These are phyloP conservation scores for Anomalospiza imberbis DNA, from an alignment of 2,797 vertebrate genomes.

Conservation along the genomic window DNA sequence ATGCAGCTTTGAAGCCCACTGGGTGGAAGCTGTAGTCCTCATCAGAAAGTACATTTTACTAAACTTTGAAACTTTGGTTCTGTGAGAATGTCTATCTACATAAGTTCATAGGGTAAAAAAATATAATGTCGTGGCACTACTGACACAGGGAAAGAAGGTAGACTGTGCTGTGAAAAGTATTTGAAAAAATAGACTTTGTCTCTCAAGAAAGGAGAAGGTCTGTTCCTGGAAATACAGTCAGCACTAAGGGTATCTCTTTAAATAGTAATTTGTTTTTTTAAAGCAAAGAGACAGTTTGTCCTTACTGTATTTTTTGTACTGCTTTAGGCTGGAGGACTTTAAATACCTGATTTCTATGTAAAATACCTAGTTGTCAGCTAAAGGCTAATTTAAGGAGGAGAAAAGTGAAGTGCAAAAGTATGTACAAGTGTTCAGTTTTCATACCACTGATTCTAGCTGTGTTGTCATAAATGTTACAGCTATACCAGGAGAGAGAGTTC, in stretches of 20 bases:
- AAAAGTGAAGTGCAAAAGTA: rapidly evolving
- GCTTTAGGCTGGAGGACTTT: not conserved
- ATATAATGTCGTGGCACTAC: rapidly evolving
- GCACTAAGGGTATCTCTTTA: not conserved
- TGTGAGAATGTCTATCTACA: rapidly evolving
- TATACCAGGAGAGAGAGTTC: not conserved
- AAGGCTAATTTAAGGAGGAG: not conserved
- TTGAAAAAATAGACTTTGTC: not conserved
- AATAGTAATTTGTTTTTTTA: not conserved
- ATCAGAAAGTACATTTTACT: not conserved
- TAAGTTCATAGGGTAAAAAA: not conserved
- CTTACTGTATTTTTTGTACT: not conserved
- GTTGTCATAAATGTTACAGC: not conserved
- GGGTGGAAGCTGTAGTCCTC: not conserved
- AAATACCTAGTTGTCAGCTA: not conserved
- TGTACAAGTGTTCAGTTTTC: not conserved
- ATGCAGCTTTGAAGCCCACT: not conserved
- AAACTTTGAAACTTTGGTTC: not conserved
- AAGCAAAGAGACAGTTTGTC: not conserved
- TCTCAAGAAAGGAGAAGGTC: not conserved
- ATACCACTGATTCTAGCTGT: not conserved
- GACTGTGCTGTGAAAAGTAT: not conserved
- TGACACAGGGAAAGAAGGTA: not conserved
- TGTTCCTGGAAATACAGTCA: not conserved
- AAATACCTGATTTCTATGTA: not conserved